A percentile compares a stretch with the other conserved stretches of the same genome.
phyloP scores from a whole-genome alignment of 2,113 vertebrate genomes.

The Acrocephalus arundinaceus region DNA sequence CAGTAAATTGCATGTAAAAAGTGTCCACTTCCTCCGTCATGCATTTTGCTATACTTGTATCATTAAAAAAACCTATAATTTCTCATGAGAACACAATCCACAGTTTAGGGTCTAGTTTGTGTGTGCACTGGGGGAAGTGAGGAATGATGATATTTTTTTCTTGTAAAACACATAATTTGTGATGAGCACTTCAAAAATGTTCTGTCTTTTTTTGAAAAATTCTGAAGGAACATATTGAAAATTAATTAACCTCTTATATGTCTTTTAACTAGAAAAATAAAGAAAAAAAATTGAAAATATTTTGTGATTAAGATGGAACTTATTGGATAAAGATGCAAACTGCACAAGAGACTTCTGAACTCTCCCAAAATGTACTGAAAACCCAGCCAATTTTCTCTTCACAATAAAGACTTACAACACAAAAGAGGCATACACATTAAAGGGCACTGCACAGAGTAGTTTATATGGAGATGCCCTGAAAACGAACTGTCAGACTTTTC shows the following conservation, averaged over 20 bases:
- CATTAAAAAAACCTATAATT: not conserved
- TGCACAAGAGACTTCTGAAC: not conserved
- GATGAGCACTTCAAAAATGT: not conserved
- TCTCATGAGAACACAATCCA: not conserved
- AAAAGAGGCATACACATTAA: not conserved
- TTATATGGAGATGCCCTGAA: not conserved
- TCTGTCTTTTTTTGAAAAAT: not conserved
- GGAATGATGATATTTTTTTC: fast-evolving
- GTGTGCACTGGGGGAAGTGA: not conserved
- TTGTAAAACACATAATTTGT: not conserved
- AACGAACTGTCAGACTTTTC: not conserved
- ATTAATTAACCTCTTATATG: not conserved
- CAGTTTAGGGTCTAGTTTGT: not conserved
- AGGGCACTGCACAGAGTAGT: not conserved
- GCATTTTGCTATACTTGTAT: not conserved
- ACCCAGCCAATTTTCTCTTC: not conserved
- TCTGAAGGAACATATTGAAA: not conserved
- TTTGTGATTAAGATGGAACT: not conserved
- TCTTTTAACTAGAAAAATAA: not conserved
- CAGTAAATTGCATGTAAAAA: fast-evolving
- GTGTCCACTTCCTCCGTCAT: not conserved
- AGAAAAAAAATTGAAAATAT: not conserved
- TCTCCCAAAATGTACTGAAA: not conserved
- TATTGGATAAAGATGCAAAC: not conserved
- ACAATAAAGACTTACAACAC: not conserved